These are phyloP conservation scores for Aleiodes leptofemur DNA, from an alignment of 2,888 invertebrate species.

Conservation along the genomic window DNA sequence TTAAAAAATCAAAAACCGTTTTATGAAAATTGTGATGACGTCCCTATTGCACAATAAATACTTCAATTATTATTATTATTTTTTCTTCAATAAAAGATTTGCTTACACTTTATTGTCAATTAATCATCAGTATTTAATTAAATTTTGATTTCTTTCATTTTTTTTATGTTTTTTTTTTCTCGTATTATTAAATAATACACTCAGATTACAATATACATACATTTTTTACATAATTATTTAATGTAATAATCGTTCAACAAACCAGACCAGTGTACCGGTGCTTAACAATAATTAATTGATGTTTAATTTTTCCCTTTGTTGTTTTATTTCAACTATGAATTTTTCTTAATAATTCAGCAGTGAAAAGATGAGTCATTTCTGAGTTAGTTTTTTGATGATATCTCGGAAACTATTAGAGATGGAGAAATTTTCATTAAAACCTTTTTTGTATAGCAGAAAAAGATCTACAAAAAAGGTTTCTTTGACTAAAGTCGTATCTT, in stretches of 20 bases:
- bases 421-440: too few relatives aligned
- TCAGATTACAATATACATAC: constrained; percentile 74
- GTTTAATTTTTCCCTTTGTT: constrained; percentile 31
- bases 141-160: constrained; percentile 36
- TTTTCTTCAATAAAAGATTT: constrained; percentile 69
- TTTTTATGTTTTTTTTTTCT: constrained; percentile 42
- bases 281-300: constrained; percentile 67
- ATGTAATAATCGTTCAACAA: constrained; percentile 72
- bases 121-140: constrained; percentile 65
- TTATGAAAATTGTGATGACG: too few relatives aligned
- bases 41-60: constrained; percentile 1
- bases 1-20: too few relatives aligned
- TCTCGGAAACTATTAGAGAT: too few relatives aligned
- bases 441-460: too few relatives aligned
- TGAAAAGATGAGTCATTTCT: too few relatives aligned
- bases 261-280: constrained; percentile 66
- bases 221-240: constrained; percentile 73
- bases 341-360: constrained; percentile 2
- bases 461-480: not conserved
- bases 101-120: constrained; percentile 73
- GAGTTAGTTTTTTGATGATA: too few relatives aligned
- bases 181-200: constrained; percentile 72
- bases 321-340: constrained; percentile 26
- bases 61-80: not conserved
- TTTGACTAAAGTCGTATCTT: constrained; percentile 24